Conservation (phyloP, 1,140 invertebrate genomes). For the Chironomus striatipennis region DNA sequence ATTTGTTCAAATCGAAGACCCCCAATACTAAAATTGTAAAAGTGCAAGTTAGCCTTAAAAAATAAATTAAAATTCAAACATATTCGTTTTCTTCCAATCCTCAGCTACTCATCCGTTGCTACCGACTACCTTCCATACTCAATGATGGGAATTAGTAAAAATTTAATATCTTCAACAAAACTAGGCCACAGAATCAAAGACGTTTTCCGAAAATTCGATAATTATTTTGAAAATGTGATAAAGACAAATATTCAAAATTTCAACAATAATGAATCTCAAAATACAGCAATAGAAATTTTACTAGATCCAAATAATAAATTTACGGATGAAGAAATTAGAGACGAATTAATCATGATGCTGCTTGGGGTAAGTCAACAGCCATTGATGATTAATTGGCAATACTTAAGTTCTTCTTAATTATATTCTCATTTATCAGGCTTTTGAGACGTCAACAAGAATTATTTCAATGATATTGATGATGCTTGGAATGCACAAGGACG, state of each 20-base stretch:
- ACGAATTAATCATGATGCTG: not conserved
- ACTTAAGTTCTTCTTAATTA: constrained; percentile 29
- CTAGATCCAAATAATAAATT: not conserved
- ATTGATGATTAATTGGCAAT: too few species aligned
- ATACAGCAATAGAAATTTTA: not conserved
- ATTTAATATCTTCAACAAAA: not conserved
- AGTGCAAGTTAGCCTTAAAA: too few species aligned
- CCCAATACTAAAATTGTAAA: too few species aligned
- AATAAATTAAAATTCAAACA: too few species aligned
- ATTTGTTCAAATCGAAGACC: too few species aligned
- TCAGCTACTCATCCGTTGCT: too few species aligned
- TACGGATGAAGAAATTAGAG: not conserved
- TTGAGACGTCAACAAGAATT: constrained; percentile 62
- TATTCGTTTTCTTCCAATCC: too few species aligned
- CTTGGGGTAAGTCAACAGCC: not conserved
- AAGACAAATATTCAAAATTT: not conserved
- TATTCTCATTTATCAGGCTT: too few species aligned
- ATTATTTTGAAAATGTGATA: too few species aligned
- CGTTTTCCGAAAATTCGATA: not conserved
- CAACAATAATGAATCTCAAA: not conserved
- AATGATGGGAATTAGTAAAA: too few species aligned
- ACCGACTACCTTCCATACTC: too few species aligned
- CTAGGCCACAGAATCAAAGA: not conserved
- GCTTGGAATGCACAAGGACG: constrained; percentile 50
- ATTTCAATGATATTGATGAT: constrained; percentile 51